phyloP scores from a whole-genome alignment of 1,140 invertebrate genomes.

The Drosophila murphyi region DNA sequence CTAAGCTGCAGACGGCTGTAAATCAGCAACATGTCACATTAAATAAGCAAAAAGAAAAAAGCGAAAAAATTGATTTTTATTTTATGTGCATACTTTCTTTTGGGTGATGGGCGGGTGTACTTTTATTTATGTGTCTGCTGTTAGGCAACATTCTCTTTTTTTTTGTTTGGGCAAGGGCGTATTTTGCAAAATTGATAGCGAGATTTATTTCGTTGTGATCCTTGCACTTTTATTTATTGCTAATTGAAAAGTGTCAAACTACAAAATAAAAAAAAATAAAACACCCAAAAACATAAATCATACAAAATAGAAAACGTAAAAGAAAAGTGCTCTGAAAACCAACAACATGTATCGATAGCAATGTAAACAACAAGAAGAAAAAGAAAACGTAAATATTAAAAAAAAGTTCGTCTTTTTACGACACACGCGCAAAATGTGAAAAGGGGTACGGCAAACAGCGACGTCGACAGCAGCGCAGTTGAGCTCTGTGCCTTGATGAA shows the following conservation, averaged over 20 bases:
- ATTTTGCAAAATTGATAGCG: constrained; percentile 34
- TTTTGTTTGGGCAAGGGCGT: constrained; percentile 3
- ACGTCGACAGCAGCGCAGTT: constrained; percentile 23
- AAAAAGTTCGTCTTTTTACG: constrained; percentile 62
- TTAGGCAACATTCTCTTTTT: constrained; percentile 21
- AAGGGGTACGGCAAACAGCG: constrained; percentile 45
- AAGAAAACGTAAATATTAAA: constrained; percentile 57
- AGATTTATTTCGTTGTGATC: constrained; percentile 22
- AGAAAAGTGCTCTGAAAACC: constrained; percentile 22
- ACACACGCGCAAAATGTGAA: constrained; percentile 30
- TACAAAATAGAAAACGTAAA: constrained; percentile 34
- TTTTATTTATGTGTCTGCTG: constrained; percentile 60
- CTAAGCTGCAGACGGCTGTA: constrained; percentile 56
- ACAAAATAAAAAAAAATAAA: background rate
- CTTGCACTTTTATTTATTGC: constrained; percentile 64
- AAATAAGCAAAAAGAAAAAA: constrained; percentile 17
- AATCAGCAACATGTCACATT: constrained; percentile 61
- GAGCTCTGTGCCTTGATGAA: constrained; percentile 57
- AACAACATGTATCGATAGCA: constrained; percentile 38
- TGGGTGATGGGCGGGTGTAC: background rate
- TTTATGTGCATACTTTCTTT: constrained; percentile 40
- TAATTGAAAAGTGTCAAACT: constrained; percentile 67
- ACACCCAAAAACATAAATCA: constrained; percentile 56
- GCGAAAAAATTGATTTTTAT: constrained; percentile 39
- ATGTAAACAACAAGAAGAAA: background rate